Percentiles rank a stretch among this genome's conserved stretches.
Conservation (phyloP, 2,888 invertebrate species). For the Poecilus cupreus region DNA sequence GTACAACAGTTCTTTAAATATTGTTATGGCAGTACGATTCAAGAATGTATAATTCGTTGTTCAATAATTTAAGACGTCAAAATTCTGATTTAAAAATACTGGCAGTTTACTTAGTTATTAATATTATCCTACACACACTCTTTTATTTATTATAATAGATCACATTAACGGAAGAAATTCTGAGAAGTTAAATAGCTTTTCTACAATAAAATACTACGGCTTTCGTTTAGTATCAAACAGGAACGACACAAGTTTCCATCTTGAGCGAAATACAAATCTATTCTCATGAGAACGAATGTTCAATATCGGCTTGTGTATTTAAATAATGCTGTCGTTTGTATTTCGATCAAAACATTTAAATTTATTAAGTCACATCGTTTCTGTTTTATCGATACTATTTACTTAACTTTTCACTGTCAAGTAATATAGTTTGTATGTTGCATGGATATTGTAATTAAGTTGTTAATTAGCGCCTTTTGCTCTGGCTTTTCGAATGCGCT, state of each 20-base stretch:
- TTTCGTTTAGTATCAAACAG: conserved; percentile 10
- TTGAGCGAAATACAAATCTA: conserved; percentile 13
- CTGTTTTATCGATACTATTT: neutral
- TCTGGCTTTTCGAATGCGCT: conserved; percentile 60
- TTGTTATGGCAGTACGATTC: conserved; percentile 51
- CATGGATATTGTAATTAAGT: neutral
- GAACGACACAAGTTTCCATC: conserved; percentile 33
- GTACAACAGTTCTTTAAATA: conserved; percentile 21
- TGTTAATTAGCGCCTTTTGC: conserved; percentile 36
- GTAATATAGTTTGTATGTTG: too few species aligned
- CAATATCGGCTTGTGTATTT: too few species aligned
- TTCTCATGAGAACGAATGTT: neutral
- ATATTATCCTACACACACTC: conserved; percentile 24
- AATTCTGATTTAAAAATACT: conserved; percentile 40
- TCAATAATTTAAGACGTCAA: neutral
- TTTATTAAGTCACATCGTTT: conserved; percentile 27
- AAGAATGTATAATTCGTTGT: neutral
- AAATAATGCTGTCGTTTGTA: neutral
- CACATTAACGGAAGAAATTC: conserved; percentile 39
- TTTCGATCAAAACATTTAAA: conserved; percentile 16
- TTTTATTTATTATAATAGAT: conserved; percentile 40
- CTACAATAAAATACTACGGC: conserved; percentile 56
- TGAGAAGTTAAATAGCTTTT: conserved; percentile 19
- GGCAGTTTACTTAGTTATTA: conserved; percentile 39
- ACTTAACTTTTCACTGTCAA: neutral